Evolutionary conservation across 2,888 invertebrate genomes (phyloP), one percentile per base, ranked within the genome.

Genomic region (Cyaniris semiargus): DNA sequence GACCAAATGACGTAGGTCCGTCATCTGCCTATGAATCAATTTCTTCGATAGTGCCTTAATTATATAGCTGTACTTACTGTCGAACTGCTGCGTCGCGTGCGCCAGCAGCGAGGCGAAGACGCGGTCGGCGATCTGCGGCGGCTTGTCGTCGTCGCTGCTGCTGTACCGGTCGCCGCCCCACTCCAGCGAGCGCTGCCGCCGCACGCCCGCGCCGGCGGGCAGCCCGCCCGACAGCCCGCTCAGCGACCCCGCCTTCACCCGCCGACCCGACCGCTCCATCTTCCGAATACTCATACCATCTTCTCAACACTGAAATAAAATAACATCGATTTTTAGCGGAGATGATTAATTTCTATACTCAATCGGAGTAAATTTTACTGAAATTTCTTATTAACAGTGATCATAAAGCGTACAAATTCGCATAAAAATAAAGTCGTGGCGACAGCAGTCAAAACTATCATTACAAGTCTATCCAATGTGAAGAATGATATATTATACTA

Each of bases 101-200:
- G 92, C 95, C 80, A 93, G 93, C 79, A 91, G 91, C 77, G 92
- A 94, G 70, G 94, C 95, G 84, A 91, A 95, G 78, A 90, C 95
- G 81, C 91, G 88, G 83, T 93, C 95, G 77, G 91, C 94, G 81
- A 91, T 92, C 81, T 90, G 95, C 77, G 90, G 95, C 79, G 89
- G 94, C 84, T 90, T 94, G 82, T 94, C 91, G 82, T 93, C 95
- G 81, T 94, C 94, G 81, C 94, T 94, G 85, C 95, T 95, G 87
- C 94, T 95, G 86, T 95, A 95, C 79, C 95, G 89, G 85, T 95
- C 94, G 80, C 95, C 95, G 79, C 90, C 89, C 94, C 95, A 94
- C 89, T 95, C 95, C 72, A 95, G 90, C 85, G 95, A 95, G 83
- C 95, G 94, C 87, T 95, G 95, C 76, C 95, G 94, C 77, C 95